Base-by-base conservation (phyloP, 2,888 invertebrate species). In the Elegia similella region DNA sequence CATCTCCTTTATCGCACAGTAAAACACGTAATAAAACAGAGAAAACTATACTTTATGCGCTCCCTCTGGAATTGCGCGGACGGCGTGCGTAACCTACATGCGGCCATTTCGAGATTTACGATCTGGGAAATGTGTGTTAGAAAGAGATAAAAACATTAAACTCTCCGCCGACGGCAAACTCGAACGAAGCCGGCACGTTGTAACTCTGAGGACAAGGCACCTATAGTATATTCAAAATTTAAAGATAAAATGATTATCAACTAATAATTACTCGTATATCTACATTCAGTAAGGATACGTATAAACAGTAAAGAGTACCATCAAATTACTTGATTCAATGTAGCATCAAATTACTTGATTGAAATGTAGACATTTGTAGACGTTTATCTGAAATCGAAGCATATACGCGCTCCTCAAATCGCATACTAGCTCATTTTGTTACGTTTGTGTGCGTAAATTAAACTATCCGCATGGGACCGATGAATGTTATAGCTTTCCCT, bases 61-160 rank as follows among this genome's bases (percentile, higher is more conserved):
- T 88, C 85, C 83, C 83, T 66, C 82, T 70, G 80, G 85, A 82
- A 82, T 83, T 79, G 86, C 87, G 87, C 84, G 86, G 85, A 86
- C 88, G 86, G 87, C 89, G 90, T 88, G 88, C 92, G 91, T 92
- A 92, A 92, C 90, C 92, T 92, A 92, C 90, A 92, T 91, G 92
- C 91, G 92, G 92, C 92, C 92, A 90, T 92, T 92, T 92, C 92
- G 82, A 90, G 91, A 92, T 92, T 92, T 92, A 92, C 92, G 92
- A 92, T 82, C 92, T 92, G 92, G 92, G 92, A 92, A 92, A 90
- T 92, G 90, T 86, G 88, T 84, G 92, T 88, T 86, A 83, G 92
- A 92, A 76, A 75, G 90, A 82, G 92, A 92, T 84, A 84, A 86
- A 87, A 86, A 84, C 82, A 89, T 86, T 84, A 82, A 82, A 85